Percentiles rank a stretch among this genome's conserved stretches.
phyloP scores from a whole-genome alignment of 2,113 vertebrate genomes.

The Nicator chloris region DNA sequence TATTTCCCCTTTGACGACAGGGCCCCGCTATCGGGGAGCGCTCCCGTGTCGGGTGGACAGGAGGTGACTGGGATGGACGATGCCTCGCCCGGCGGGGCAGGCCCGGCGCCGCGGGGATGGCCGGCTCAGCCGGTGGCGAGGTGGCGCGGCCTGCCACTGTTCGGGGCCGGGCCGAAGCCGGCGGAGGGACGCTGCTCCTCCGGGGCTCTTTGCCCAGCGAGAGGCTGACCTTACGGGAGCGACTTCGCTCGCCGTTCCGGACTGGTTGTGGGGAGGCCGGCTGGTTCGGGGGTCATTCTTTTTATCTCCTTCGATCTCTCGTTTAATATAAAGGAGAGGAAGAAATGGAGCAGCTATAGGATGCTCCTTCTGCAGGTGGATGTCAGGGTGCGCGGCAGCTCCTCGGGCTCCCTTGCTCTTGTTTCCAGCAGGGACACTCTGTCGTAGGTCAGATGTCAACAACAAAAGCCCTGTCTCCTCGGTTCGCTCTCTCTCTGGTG shows the following conservation, averaged over 20 bases:
- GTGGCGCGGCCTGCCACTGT: neutral
- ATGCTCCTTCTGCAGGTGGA: neutral
- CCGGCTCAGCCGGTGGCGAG: neutral
- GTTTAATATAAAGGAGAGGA: neutral
- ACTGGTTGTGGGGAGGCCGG: neutral
- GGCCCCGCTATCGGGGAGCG: neutral
- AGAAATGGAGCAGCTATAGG: neutral
- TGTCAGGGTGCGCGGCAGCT: neutral
- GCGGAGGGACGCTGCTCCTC: neutral
- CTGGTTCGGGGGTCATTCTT: neutral
- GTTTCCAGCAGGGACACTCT: neutral
- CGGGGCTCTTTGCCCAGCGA: neutral
- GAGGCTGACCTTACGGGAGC: neutral
- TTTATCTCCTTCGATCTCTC: neutral
- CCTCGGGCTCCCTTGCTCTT: neutral
- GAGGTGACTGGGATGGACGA: neutral
- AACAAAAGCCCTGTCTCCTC: neutral
- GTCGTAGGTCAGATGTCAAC: neutral
- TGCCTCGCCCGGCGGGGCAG: neutral
- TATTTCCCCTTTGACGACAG: constrained; percentile 11
- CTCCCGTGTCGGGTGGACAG: neutral
- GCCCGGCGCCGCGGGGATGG: neutral
- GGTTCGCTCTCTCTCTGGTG: neutral
- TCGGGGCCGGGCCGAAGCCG: neutral
- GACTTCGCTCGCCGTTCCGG: neutral